phyloP scores from a whole-genome alignment of 2,797 vertebrate species.

The Cetoscarus ocellatus region DNA sequence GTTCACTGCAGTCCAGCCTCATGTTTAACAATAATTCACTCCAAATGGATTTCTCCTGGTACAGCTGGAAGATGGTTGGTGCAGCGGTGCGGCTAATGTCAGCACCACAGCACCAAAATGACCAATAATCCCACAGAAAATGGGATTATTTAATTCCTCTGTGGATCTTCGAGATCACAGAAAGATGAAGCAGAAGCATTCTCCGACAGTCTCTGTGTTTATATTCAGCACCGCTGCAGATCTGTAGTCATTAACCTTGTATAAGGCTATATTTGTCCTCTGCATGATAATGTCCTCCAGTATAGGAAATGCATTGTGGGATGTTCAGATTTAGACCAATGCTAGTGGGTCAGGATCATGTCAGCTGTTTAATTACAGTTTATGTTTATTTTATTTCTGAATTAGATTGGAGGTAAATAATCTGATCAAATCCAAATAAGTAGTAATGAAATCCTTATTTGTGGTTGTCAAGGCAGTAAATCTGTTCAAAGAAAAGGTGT shows the following conservation, averaged over 20 bases:
- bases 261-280: conserved; percentile 34
- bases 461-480: no score
- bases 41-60: conserved; percentile 67
- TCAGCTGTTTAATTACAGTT: neutral
- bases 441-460: no score
- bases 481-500: no score
- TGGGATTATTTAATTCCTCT: conserved; percentile 22
- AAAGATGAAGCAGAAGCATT: neutral
- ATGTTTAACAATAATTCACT: conserved; percentile 55
- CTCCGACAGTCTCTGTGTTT: neutral
- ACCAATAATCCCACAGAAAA: conserved; percentile 11
- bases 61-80: conserved; percentile 53
- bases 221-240: conserved; percentile 4
- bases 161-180: conserved; percentile 7
- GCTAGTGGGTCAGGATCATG: neutral
- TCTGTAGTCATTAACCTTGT: conserved; percentile 26
- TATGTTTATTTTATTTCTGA: neutral
- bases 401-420: neutral
- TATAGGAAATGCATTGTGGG: conserved; percentile 28
- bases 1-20: conserved; percentile 31
- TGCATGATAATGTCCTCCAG: conserved; percentile 10
- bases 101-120: conserved; percentile 20
- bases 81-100: conserved; percentile 62
- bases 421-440: neutral
- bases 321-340: conserved; percentile 6